A percentile compares a stretch with the other conserved stretches of the same genome.
These are phyloP conservation scores for Rhinopithecus roxellana DNA, from an alignment of 2,113 vertebrate species.

Conservation along the genomic window DNA sequence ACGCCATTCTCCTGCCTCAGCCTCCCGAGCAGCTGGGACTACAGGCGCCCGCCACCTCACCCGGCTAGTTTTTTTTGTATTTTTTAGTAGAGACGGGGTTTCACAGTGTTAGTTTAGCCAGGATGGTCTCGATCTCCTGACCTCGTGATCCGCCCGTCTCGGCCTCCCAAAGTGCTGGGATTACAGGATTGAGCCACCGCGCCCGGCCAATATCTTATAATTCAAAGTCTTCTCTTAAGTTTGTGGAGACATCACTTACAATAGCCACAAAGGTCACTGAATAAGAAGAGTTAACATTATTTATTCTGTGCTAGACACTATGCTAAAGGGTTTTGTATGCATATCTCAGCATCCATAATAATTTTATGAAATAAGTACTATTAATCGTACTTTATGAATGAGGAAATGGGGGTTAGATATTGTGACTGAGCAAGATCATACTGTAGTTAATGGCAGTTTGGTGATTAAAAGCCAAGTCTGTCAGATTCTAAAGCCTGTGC, in stretches of 20 bases:
- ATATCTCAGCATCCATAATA: background rate
- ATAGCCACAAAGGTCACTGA: background rate
- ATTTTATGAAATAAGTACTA: background rate
- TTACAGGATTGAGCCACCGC: too few relatives aligned
- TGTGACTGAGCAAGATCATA: background rate
- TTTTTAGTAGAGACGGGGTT: too few relatives aligned
- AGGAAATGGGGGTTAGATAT: background rate
- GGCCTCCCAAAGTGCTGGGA: too few relatives aligned
- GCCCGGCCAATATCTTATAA: background rate
- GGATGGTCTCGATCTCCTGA: too few relatives aligned
- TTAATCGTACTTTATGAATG: background rate
- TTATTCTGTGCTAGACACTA: background rate
- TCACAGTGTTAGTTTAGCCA: too few relatives aligned
- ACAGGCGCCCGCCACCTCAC: too few relatives aligned
- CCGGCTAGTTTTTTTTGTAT: too few relatives aligned
- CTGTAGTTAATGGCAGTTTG: background rate
- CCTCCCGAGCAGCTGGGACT: too few relatives aligned
- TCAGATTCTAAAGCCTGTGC: background rate
- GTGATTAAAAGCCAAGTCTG: background rate
- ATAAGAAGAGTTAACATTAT: background rate
- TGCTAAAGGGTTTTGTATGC: background rate
- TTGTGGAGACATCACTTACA: background rate
- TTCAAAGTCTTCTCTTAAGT: constrained; percentile 1
- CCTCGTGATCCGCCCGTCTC: too few relatives aligned
- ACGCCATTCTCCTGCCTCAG: too few relatives aligned